phyloP scores from a whole-genome alignment of 2,113 vertebrate species.

The Ailurus styani region DNA sequence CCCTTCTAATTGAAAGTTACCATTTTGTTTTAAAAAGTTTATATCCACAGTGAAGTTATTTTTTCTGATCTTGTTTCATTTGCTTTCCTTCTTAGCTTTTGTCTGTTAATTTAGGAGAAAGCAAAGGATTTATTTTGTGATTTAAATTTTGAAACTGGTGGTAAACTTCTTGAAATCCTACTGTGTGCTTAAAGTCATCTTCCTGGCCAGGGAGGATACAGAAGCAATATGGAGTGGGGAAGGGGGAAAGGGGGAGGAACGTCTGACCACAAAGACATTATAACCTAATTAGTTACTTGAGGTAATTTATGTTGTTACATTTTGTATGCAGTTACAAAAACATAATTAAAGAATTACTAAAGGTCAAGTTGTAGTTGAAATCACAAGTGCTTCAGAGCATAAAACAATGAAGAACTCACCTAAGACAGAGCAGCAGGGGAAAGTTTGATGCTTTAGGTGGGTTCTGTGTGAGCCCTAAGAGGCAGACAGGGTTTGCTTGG shows the following conservation, averaged over 20 bases:
- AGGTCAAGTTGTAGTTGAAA: neutral
- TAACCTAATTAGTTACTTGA: neutral
- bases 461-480: neutral
- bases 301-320: neutral
- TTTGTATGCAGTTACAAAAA: neutral
- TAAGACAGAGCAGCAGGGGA: neutral
- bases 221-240: neutral
- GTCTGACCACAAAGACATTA: neutral
- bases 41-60: neutral
- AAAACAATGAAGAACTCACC: neutral
- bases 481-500: neutral
- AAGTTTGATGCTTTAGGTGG: neutral
- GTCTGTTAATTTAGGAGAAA: neutral
- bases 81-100: neutral
- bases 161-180: neutral
- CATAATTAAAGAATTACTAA: neutral
- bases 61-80: neutral
- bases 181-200: neutral
- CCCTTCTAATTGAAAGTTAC: neutral
- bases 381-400: neutral
- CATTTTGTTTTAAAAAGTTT: slow-evolving; percentile 1
- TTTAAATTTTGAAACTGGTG: slow-evolving; percentile 20
- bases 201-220: neutral
- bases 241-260: too few species aligned
- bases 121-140: neutral